Base-by-base conservation (phyloP, 2,888 invertebrate genomes). In the Clitarchus hookeri region DNA sequence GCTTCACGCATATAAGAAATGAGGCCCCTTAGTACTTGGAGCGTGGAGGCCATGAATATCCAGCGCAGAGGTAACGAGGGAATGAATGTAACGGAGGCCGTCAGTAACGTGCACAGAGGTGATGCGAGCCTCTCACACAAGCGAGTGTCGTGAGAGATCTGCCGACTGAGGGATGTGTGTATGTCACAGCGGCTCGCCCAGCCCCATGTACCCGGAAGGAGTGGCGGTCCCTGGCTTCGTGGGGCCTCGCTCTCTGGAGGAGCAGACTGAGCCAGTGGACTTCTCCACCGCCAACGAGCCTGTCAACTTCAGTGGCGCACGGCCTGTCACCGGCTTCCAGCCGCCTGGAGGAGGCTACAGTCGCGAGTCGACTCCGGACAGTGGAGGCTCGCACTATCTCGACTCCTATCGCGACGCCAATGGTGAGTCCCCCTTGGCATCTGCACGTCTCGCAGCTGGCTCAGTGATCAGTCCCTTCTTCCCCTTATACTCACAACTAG, bases 341-440 rank as follows among this genome's bases (percentile, higher is more conserved):
- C 85, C 87, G 1, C 84, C 87, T 0, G 84, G 88, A 36, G 88
- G 88, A 19, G 89, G 92, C 19, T 97, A 97, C 91, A 97, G 97
- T 92, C 94, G 97, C 90, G 97, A 97, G 92, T 97, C 97, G 88
- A 97, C 97, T 85, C 97, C 97, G 6, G 97, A 97, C 91, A 97
- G 96, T 90, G 97, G 97, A 85, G 97, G 96, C 87, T 97, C 97
- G 86, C 97, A 97, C 92, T 97, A 97, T 91, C 94, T 97, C 92
- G 97, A 97, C 91, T 96, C 96, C 88, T 97, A 97, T 91, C 93
- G 97, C 91, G 97, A 97, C 80, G 95, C 96, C 65, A 96, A 96
- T 90, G 97, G 97, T 97, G 91, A 93, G 94, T 82, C 13, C 26
- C 6, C 6, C 48, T 4, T 36, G 36, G 36, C 36, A 36, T 4